Percentiles rank a stretch among this genome's conserved stretches.
phyloP scores from a whole-genome alignment of 2,888 invertebrate genomes.

The Drosophila kambysellisi region DNA sequence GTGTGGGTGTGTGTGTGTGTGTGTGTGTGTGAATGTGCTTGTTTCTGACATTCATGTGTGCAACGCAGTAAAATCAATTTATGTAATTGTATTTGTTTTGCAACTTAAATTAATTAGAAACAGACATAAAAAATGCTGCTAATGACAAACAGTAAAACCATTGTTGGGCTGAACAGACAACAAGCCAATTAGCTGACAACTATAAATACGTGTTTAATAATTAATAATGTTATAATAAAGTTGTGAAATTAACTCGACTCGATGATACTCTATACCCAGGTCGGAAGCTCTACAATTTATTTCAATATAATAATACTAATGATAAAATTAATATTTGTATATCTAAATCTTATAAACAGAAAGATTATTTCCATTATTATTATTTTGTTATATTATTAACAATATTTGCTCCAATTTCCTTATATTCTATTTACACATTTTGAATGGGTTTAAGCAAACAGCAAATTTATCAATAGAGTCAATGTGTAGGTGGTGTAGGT shows the following conservation, averaged over 20 bases:
- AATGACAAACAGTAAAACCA: conserved; percentile 23
- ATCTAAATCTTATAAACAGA: neutral
- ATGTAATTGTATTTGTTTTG: conserved; percentile 45
- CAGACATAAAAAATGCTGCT: conserved; percentile 26
- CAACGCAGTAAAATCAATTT: conserved; percentile 38
- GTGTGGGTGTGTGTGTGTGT: conserved; percentile 3
- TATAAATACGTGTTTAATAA: conserved; percentile 56
- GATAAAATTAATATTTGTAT: neutral
- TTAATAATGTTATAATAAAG: conserved; percentile 37
- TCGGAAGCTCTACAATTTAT: neutral
- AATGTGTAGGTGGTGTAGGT: neutral
- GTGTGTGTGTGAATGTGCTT: neutral
- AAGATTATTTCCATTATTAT: neutral
- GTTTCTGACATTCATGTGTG: conserved; percentile 2
- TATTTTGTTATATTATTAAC: neutral
- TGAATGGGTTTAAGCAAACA: neutral
- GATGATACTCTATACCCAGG: neutral
- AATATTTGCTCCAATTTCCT: neutral
- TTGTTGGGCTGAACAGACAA: conserved; percentile 23
- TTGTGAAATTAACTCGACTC: neutral
- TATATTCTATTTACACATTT: neutral
- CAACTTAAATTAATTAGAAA: conserved; percentile 55
- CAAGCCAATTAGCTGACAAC: conserved; percentile 61
- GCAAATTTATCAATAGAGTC: conserved; percentile 6
- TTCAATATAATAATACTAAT: neutral